phyloP scores from a whole-genome alignment of 2,113 vertebrate species.

The Cranoglanis bouderius region DNA sequence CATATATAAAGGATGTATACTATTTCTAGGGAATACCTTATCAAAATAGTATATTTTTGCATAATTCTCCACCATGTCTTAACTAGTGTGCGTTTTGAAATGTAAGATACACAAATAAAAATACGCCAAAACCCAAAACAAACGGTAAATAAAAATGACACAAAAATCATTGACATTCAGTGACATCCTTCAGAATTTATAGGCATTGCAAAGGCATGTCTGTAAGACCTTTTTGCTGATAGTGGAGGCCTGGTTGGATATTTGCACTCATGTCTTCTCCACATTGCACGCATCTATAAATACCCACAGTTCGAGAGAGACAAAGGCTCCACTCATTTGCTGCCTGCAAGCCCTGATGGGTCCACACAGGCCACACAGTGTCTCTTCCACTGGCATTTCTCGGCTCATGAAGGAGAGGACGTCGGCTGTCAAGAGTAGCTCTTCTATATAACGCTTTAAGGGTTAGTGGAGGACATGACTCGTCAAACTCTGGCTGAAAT shows the following conservation, averaged over 20 bases:
- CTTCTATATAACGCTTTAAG: conserved; percentile 27
- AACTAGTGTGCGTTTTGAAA: neutral
- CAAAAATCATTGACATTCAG: neutral
- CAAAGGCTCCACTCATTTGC: conserved; percentile 58
- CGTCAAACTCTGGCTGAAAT: conserved; percentile 45
- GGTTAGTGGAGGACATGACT: conserved; percentile 27
- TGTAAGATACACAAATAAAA: neutral
- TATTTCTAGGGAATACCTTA: neutral
- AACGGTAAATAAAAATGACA: neutral
- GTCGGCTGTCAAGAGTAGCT: conserved; percentile 35
- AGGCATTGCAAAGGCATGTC: conserved; percentile 44
- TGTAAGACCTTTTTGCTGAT: conserved; percentile 26
- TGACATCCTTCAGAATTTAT: neutral
- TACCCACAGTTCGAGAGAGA: conserved; percentile 44
- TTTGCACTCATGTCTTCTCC: conserved; percentile 41
- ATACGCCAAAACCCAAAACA: neutral
- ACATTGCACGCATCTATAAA: conserved; percentile 56
- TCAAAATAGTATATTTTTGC: neutral
- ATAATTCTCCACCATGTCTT: neutral
- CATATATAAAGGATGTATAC: neutral
- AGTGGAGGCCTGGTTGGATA: conserved; percentile 21
- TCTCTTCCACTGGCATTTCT: conserved; percentile 52
- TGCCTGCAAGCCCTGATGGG: conserved; percentile 37
- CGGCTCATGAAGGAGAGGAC: conserved; percentile 11
- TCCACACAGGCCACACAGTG: conserved; percentile 54